Evolutionary conservation across 2,113 vertebrate species (phyloP).

Genomic region (Polypterus senegalus): DNA sequence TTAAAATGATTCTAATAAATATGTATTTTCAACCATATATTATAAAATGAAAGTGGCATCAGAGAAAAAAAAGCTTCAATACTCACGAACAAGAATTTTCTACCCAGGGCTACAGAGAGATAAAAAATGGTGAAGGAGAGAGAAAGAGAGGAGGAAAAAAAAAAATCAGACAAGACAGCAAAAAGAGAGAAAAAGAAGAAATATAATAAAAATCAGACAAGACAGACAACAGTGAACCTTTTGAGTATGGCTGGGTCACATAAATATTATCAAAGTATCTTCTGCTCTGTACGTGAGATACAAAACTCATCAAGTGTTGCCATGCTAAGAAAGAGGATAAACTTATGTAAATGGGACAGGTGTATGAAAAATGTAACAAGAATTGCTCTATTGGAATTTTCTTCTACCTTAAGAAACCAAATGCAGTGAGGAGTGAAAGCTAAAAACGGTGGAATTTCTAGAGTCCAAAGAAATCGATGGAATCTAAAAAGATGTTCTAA

Average conservation of each 20-base stretch:
- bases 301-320: conserved; percentile 10
- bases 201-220: conserved; percentile 14
- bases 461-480: too few relatives aligned
- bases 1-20: too few relatives aligned
- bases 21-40: too few relatives aligned
- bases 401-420: too few relatives aligned
- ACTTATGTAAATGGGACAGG: not conserved
- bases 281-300: conserved; percentile 19
- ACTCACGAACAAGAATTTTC: conserved; percentile 62
- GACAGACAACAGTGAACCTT: conserved; percentile 34
- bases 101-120: conserved; percentile 54
- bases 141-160: conserved; percentile 4
- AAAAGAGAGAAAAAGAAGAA: conserved; percentile 37
- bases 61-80: conserved; percentile 23
- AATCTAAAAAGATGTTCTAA: too few relatives aligned
- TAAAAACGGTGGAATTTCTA: too few relatives aligned
- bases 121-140: conserved; percentile 26
- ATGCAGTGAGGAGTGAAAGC: too few relatives aligned
- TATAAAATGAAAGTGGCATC: too few relatives aligned
- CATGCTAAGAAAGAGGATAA: conserved; percentile 13
- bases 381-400: too few relatives aligned
- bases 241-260: conserved; percentile 23
- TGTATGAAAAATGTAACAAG: too few relatives aligned
- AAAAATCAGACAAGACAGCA: conserved; percentile 23
- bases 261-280: conserved; percentile 24